Evolutionary conservation across 2,113 vertebrate genomes (phyloP).

Genomic region (Sebastes fasciatus): DNA sequence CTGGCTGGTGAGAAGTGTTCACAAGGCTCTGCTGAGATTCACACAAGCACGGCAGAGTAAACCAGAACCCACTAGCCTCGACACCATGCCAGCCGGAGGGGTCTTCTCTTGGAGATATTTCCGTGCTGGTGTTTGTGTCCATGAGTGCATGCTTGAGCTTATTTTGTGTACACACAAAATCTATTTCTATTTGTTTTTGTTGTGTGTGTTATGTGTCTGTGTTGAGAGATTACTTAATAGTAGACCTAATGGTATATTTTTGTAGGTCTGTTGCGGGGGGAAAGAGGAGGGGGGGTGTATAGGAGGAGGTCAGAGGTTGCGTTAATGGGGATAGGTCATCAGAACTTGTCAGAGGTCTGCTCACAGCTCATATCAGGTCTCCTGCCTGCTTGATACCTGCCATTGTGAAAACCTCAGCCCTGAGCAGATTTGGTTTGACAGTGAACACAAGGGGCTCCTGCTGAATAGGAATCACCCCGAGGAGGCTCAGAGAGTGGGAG

Average conservation of each 20-base stretch:
- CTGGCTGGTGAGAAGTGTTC: conserved; percentile 52
- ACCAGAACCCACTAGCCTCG: conserved; percentile 41
- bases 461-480: conserved; percentile 70
- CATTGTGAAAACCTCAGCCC: conserved; percentile 65
- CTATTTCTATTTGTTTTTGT: conserved; percentile 12
- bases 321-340: conserved; percentile 14
- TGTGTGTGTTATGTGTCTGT: not conserved
- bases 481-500: conserved; percentile 56
- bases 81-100: not conserved
- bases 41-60: conserved; percentile 55
- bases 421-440: conserved; percentile 65
- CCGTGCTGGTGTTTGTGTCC: conserved; percentile 11
- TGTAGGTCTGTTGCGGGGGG: conserved; percentile 1
- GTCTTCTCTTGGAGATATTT: not conserved
- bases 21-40: conserved; percentile 66
- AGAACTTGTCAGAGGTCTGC: conserved; percentile 57
- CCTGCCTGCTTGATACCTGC: conserved; percentile 50
- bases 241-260: not conserved
- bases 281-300: not conserved
- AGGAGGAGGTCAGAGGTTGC: conserved; percentile 39
- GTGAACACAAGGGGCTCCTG: conserved; percentile 47
- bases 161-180: not conserved
- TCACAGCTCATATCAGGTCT: conserved; percentile 53
- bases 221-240: not conserved
- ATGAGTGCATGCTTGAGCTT: not conserved